Evolutionary conservation across 2,113 vertebrate species (phyloP).

Genomic region (Sprattus sprattus): DNA sequence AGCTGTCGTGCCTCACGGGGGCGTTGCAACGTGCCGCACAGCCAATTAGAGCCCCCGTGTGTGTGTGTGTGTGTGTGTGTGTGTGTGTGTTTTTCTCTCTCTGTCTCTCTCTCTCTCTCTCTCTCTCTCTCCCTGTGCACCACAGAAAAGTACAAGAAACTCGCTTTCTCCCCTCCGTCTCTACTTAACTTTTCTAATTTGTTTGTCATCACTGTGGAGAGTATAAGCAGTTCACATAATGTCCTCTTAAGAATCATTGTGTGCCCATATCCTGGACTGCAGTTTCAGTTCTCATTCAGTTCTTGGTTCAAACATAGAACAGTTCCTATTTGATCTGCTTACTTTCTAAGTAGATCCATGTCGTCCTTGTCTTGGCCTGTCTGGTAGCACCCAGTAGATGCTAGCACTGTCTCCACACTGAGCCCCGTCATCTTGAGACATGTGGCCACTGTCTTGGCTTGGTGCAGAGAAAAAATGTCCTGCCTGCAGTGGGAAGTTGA

Average conservation of each 20-base stretch:
- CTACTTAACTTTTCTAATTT: neutral
- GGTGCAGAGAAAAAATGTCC: neutral
- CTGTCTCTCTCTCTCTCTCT: too few relatives aligned
- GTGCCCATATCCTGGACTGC: neutral
- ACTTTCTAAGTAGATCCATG: neutral
- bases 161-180: neutral
- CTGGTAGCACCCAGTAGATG: neutral
- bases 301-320: too few relatives aligned
- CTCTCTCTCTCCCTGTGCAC: neutral
- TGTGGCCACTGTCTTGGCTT: neutral
- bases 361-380: neutral
- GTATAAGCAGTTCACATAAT: neutral
- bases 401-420: neutral
- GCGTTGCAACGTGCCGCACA: constrained; percentile 50
- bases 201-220: neutral
- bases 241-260: neutral
- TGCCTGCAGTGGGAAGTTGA: neutral
- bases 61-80: constrained; percentile 21
- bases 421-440: neutral
- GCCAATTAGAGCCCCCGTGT: constrained; percentile 49
- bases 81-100: too few relatives aligned
- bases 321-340: neutral
- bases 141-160: neutral
- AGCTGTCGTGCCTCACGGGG: constrained; percentile 44
- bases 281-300: neutral